Evolutionary conservation across 2,113 vertebrate genomes (phyloP).

Genomic region (Orthonyx spaldingii): DNA sequence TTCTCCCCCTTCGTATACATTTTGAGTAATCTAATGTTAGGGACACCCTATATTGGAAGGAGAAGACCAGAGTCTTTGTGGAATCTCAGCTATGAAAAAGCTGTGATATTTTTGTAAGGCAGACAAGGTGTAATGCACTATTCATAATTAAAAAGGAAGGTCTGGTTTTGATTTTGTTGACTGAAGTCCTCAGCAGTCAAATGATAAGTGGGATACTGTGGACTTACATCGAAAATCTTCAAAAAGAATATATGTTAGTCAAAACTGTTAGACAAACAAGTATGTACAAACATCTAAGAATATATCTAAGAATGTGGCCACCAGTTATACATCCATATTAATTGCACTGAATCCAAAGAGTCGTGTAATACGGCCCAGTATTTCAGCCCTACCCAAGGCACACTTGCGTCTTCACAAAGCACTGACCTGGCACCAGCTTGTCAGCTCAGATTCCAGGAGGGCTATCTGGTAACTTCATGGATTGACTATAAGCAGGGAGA

Average conservation of each 20-base stretch:
- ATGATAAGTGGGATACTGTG: background rate
- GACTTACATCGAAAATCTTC: background rate
- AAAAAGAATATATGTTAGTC: background rate
- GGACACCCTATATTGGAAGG: background rate
- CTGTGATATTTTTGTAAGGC: background rate
- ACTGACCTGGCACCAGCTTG: background rate
- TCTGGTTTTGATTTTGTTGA: background rate
- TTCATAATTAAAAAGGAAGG: background rate
- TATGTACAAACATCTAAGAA: background rate
- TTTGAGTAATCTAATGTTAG: background rate
- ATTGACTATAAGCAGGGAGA: background rate
- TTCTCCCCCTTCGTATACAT: background rate
- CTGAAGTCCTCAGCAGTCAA: background rate
- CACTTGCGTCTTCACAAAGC: background rate
- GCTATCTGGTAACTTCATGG: background rate
- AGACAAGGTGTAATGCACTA: background rate
- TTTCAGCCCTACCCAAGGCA: background rate
- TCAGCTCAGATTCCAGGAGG: background rate
- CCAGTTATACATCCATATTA: background rate
- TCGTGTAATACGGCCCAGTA: rapidly evolving
- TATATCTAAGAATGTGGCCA: background rate
- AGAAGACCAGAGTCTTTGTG: background rate
- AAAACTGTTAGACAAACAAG: background rate
- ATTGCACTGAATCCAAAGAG: background rate
- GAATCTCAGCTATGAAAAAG: background rate